Evolutionary conservation across 2,113 vertebrate genomes (phyloP).

Genomic region (Lophura nycthemera): DNA sequence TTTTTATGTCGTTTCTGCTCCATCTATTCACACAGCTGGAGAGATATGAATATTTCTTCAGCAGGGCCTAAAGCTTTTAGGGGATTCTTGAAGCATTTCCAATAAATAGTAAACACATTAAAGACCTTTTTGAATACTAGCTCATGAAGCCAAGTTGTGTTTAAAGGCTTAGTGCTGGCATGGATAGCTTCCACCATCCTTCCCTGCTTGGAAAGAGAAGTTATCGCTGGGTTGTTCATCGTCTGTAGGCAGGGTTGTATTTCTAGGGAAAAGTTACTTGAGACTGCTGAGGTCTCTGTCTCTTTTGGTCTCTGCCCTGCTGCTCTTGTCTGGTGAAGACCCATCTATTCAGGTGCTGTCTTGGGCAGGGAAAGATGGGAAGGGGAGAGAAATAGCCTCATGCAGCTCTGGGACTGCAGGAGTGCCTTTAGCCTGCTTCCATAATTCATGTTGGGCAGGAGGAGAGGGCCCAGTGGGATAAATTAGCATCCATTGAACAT

Average conservation of each 20-base stretch:
- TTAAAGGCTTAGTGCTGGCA: neutral
- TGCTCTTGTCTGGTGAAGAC: neutral
- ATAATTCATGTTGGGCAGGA: constrained; percentile 45
- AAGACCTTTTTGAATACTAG: neutral
- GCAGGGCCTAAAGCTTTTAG: neutral
- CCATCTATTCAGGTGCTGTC: neutral
- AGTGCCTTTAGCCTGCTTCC: constrained; percentile 18
- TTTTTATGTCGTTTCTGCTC: neutral
- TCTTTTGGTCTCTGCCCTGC: neutral
- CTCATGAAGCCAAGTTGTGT: neutral
- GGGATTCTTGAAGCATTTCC: neutral
- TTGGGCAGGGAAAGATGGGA: neutral
- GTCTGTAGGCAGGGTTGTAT: neutral
- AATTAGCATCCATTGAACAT: neutral
- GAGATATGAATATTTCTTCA: neutral
- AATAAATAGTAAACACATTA: neutral
- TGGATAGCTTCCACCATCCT: neutral
- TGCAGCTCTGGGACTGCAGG: neutral
- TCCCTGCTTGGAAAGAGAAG: neutral
- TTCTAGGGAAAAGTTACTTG: neutral
- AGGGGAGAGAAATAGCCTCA: neutral
- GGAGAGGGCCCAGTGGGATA: neutral
- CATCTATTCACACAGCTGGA: neutral
- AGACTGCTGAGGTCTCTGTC: neutral
- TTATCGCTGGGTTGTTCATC: neutral